Evolutionary conservation across 2,888 invertebrate genomes (phyloP).

Genomic region (Pachymerium ferrugineum): DNA sequence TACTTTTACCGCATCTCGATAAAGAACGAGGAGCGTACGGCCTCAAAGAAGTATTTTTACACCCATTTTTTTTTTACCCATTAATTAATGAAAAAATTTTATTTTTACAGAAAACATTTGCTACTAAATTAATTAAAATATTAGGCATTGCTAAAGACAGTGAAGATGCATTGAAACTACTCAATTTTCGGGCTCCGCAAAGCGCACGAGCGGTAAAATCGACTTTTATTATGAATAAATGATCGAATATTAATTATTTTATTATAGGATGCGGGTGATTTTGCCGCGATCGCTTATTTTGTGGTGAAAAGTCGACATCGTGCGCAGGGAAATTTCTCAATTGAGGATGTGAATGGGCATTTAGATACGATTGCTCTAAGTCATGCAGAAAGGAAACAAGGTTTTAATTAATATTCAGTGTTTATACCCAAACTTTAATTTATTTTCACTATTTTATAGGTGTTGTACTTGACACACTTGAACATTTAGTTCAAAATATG

Average conservation of each 20-base stretch:
- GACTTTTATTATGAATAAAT: background rate
- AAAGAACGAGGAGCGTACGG: conserved; percentile 74
- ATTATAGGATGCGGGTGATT: conserved; percentile 61
- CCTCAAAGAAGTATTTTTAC: conserved; percentile 12
- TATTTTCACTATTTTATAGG: conserved; percentile 41
- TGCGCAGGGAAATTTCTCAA: conserved; percentile 54
- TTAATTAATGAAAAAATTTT: background rate
- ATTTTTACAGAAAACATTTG: conserved; percentile 56
- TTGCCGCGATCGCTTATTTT: conserved; percentile 70
- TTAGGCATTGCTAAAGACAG: conserved; percentile 66
- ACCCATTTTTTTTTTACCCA: background rate
- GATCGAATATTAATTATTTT: conserved; percentile 28
- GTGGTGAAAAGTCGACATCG: conserved; percentile 57
- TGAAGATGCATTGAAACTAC: conserved; percentile 54
- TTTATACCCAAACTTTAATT: conserved; percentile 20
- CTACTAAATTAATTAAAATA: conserved; percentile 63
- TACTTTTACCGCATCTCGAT: conserved; percentile 73
- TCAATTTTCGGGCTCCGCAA: conserved; percentile 55
- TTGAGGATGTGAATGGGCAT: conserved; percentile 66
- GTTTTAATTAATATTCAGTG: conserved; percentile 36
- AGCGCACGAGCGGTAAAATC: conserved; percentile 46
- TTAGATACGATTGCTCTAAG: conserved; percentile 68
- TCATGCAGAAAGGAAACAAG: conserved; percentile 54
- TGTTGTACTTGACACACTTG: conserved; percentile 59
- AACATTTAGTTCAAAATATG: conserved; percentile 60